Evolutionary conservation across 2,888 invertebrate species (phyloP), one percentile per base, ranked within the genome.

Genomic region (Parascotia fuliginaria): DNA sequence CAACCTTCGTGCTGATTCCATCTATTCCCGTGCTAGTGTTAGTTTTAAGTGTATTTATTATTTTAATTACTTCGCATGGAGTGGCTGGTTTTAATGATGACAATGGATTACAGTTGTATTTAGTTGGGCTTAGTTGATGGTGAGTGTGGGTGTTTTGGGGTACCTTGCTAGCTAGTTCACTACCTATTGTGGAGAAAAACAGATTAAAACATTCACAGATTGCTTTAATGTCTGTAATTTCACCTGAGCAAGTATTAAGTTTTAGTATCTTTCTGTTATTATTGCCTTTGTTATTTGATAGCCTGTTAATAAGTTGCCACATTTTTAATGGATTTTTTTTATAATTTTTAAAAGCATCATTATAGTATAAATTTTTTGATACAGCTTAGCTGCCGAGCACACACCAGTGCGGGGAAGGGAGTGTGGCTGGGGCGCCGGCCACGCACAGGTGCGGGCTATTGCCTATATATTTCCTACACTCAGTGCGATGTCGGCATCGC

Each of bases 261-360:
- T 19, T 19, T 3, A 19, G 19, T 19, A 5, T 2, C 19, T 5
- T 19, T 3, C 5, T 19, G 5, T 19, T 19, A 19, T 2, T 19
- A 3, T 19, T 19, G 19, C 5, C 5, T 3, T 28, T 28, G n/a
- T n/a, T 28, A 2, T 28, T 28, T 28, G 27, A 28, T n/a, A 28
- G 27, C 9, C 9, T 32, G 9, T 41, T 41, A 4, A 41, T 41
- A 3, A 41, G 12, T 13, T 41, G 31, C 32, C 41, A 41, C 41
- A 41, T 32, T 41, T 41, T 41, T 31, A 22, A 32, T 31, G 9
- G 9, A 27, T 27, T 27, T 6, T 27, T 27, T 7, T 27, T 27
- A 27, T 9, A 9, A 3, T 6, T 6, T 27, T 27, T 27, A 9
- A 6, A 27, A 2, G 9, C 27, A 27, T 27, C 9, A 27, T 27